A percentile compares a stretch with the other conserved stretches of the same genome.
These are phyloP conservation scores for Frieseomelitta varia DNA, from an alignment of 1,140 invertebrate species.

Conservation along the genomic window DNA sequence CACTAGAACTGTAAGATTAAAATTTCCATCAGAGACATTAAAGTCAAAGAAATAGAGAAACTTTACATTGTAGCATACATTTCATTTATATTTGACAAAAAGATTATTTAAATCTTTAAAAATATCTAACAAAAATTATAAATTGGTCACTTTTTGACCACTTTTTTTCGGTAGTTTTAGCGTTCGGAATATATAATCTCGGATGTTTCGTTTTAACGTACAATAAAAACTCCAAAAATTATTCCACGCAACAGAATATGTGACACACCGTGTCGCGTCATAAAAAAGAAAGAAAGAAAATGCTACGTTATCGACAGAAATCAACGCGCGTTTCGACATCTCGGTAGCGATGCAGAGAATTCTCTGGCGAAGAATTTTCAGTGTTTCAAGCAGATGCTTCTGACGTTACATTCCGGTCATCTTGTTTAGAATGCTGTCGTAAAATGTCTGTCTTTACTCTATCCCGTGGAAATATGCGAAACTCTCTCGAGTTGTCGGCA, in stretches of 20 bases:
- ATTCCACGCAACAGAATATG: not conserved
- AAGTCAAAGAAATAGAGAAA: too few species aligned
- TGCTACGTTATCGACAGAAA: not conserved
- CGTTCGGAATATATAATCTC: too few species aligned
- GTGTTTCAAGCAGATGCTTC: not conserved
- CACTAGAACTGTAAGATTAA: too few species aligned
- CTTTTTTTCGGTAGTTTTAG: too few species aligned
- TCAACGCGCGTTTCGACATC: not conserved
- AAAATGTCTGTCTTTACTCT: conserved; percentile 1
- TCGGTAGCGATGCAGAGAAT: not conserved
- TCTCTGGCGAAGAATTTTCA: not conserved
- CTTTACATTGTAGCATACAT: too few species aligned
- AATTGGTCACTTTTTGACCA: too few species aligned
- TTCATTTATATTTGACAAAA: too few species aligned
- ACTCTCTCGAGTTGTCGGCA: not conserved
- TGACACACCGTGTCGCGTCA: not conserved
- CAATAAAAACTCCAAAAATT: not conserved
- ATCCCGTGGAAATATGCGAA: not conserved
- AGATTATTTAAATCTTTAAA: too few species aligned
- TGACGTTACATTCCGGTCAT: conserved; percentile 13
- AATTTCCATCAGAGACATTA: too few species aligned
- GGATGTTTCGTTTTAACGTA: too few species aligned
- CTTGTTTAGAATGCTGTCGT: conserved; percentile 13
- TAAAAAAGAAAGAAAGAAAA: not conserved
- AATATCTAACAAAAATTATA: too few species aligned